Base-by-base conservation (phyloP, 2,888 invertebrate genomes). In the Calliphora vomitoria region DNA sequence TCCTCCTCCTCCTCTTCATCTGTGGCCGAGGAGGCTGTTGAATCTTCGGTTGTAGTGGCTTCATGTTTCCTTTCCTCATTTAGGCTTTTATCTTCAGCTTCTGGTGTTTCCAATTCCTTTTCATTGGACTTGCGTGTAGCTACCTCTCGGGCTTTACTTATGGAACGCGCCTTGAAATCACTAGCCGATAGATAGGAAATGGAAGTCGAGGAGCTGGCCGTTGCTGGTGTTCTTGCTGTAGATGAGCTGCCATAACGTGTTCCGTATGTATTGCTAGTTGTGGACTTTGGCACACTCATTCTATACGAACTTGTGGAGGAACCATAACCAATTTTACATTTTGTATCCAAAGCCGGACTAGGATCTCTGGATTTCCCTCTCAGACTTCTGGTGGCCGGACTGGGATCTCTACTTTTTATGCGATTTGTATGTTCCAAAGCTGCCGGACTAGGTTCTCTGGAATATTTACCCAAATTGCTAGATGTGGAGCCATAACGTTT, bases 331-430 rank as follows among this genome's bases (percentile, higher is more conserved):
- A 90, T 72, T 82, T 91, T 91, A 20, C 88, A 88, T 89, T 94
- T 94, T 35, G 94, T 87, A 31, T 91, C 91, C 60, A 91, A 88
- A n/a, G 89, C 95, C 13, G 95, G 95, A 90, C 95, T 95, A 8
- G 94, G 91, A 79, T 94, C 94, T 85, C 95, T 93, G 25, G 95
- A 94, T 50, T 92, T 94, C 0, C 92, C 93, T 1, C 92, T 89
- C 4, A 91, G 79, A n/a, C 90, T 89, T 55, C 92, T 90, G 5
- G 91, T 60, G 79, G 94, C 93, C 4, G 95, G 95, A 91, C 95
- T 95, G 4, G 95, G 94, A 90, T 95, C 95, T 90, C 95, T 94
- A 87, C 95, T 95, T 64, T 91, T 92, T 35, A 91, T 90, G 2
- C 92, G 91, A 76, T 91, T 92, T 15, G 92, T 93, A 31, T 92